phyloP scores from a whole-genome alignment of 2,113 vertebrate species.

The Sisor rabdophorus region DNA sequence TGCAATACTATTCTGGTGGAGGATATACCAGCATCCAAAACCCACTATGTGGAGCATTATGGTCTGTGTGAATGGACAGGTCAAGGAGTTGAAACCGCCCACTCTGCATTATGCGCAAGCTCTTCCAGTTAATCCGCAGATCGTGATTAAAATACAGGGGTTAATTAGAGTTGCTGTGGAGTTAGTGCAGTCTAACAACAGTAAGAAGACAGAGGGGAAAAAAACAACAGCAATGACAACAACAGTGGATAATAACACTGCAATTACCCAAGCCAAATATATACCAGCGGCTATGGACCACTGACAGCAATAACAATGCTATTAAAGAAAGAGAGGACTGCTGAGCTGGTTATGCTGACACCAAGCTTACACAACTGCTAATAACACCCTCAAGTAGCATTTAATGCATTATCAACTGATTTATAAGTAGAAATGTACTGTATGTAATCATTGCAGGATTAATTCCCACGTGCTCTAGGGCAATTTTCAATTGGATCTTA shows the following conservation, averaged over 20 bases:
- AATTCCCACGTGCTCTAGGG: neutral
- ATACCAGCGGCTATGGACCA: constrained; percentile 45
- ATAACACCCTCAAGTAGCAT: constrained; percentile 38
- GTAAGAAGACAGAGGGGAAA: constrained; percentile 11
- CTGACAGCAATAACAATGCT: constrained; percentile 45
- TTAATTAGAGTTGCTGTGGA: constrained; percentile 49
- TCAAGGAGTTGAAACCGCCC: constrained; percentile 1
- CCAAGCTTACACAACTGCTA: constrained; percentile 43
- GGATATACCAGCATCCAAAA: neutral
- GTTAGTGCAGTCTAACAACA: constrained; percentile 37
- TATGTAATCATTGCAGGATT: constrained; percentile 17
- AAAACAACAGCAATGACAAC: constrained; percentile 52
- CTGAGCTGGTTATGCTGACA: constrained; percentile 46
- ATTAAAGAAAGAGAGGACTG: constrained; percentile 46
- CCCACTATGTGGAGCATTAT: neutral
- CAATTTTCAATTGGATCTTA: neutral
- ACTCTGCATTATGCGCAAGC: neutral
- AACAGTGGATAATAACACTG: constrained; percentile 51
- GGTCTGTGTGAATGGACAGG: neutral
- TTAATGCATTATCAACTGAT: constrained; percentile 35
- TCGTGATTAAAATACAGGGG: constrained; percentile 34
- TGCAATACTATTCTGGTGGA: constrained; percentile 8
- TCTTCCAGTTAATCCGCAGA: constrained; percentile 25
- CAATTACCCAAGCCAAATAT: constrained; percentile 55
- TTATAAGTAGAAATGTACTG: constrained; percentile 10